These are phyloP conservation scores for Euglossa dilemma DNA, from an alignment of 1,140 invertebrate genomes.

Conservation along the genomic window DNA sequence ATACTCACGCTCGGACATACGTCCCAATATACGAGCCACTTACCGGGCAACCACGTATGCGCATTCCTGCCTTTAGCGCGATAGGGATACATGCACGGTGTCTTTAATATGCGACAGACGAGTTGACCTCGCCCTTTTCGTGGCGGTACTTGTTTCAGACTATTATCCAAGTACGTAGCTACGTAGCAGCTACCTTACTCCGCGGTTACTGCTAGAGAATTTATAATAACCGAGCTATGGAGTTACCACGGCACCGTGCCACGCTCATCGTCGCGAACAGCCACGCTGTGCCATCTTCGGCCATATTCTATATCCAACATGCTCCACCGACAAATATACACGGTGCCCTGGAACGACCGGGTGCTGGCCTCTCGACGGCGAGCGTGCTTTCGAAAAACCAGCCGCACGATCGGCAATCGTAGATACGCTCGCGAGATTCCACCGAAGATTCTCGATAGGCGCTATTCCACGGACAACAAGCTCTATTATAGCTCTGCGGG, in stretches of 20 bases:
- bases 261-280: conserved; percentile 62
- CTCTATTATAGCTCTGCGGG: too few species aligned
- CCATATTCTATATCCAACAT: background rate
- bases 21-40: conserved; percentile 69
- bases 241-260: conserved; percentile 61
- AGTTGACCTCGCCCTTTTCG: conserved; percentile 77
- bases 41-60: conserved; percentile 48
- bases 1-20: conserved; percentile 37
- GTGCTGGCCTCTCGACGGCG: conserved; percentile 24
- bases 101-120: conserved; percentile 78
- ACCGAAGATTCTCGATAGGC: background rate
- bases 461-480: too few species aligned
- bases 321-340: conserved; percentile 15
- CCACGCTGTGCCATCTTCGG: conserved; percentile 14
- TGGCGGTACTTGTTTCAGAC: conserved; percentile 75
- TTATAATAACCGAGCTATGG: conserved; percentile 76
- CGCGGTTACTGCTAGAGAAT: conserved; percentile 74
- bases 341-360: background rate
- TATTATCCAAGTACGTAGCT: conserved; percentile 74
- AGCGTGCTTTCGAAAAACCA: background rate
- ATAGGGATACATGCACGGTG: conserved; percentile 62
- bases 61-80: conserved; percentile 61
- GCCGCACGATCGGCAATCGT: background rate
- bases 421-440: background rate
- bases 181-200: conserved; percentile 67